Evolutionary conservation across 2,888 invertebrate genomes (phyloP).

Genomic region (Stratiomys singularior): DNA sequence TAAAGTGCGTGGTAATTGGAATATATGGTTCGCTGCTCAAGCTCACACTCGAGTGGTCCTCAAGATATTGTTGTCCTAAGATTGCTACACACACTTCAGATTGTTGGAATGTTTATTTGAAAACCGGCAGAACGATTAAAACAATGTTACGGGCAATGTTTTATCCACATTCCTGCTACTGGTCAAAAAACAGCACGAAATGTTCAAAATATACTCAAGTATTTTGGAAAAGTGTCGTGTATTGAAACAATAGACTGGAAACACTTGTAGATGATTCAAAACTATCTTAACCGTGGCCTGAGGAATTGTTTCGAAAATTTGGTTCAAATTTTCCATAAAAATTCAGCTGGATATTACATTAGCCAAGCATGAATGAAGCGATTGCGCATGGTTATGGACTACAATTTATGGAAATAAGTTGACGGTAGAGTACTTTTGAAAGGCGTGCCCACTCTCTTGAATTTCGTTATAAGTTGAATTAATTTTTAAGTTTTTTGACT

Average conservation of each 20-base stretch:
- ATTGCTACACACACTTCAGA: conserved; percentile 36
- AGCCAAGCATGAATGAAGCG: too few species aligned
- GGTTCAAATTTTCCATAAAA: too few species aligned
- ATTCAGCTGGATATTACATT: too few species aligned
- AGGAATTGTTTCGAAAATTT: too few species aligned
- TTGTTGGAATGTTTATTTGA: not conserved
- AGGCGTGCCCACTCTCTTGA: too few species aligned
- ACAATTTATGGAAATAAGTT: too few species aligned
- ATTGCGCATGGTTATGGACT: too few species aligned
- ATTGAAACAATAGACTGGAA: not conserved
- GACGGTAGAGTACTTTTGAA: too few species aligned
- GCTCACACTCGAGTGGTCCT: conserved; percentile 28
- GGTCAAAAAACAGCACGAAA: too few species aligned
- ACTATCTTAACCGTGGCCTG: not conserved
- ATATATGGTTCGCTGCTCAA: not conserved
- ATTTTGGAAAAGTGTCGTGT: not conserved
- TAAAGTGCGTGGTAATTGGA: conserved; percentile 35
- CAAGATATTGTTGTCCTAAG: conserved; percentile 35
- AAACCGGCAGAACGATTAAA: not conserved
- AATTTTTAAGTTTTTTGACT: too few species aligned
- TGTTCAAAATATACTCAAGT: not conserved
- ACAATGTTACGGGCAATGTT: conserved; percentile 30
- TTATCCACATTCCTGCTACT: too few species aligned
- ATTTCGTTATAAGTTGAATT: too few species aligned
- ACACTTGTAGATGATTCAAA: not conserved